Evolutionary conservation across 2,113 vertebrate genomes (phyloP), one percentile per base, ranked within the genome.

Genomic region (Upupa epops): DNA sequence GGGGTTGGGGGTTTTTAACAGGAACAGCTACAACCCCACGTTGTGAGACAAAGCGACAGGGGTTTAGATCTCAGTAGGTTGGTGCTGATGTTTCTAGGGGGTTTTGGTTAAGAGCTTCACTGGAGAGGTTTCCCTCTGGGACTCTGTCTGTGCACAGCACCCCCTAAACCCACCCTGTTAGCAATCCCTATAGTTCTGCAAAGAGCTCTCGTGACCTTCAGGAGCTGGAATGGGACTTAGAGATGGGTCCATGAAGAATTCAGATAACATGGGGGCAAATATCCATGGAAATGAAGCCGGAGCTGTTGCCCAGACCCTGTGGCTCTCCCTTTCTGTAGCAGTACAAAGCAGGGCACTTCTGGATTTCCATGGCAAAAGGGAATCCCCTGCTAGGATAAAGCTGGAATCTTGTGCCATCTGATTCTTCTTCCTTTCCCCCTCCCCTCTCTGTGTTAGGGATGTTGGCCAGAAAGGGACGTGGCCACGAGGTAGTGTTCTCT

Each of bases 351-450:
- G 96, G 96, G 94, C 74, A 79, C 26, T 89, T 88, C 90, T 81
- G 89, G 92, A 91, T 95, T 96, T 97, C 94, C 80, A 51, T 91
- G 81, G 97, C 96, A 87, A 92, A 93, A 94, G 94, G 96, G 94
- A 95, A 93, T 94, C 83, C 92, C 91, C 91, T 90, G 91, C 91
- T 74, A 93, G 94, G 90, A 88, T 15, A 60, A 90, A 84, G 80
- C 79, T 87, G 83, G 73, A 51, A 26, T 32, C 84, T 93, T 26
- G 13, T 17, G 46, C 88, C 90, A 90, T 66, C 86, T 80, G 72
- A 89, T 84, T 58, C 46, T 77, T 42, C 51, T 49, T 74, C 79
- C 74, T 89, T 83, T 75, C 52, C 89, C 66, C 56, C 63, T 37
- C 21, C n/a, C n/a, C n/a, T n/a, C n/a, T n/a, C n/a, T n/a, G n/a